phyloP scores from a whole-genome alignment of 1,140 invertebrate genomes.

The Lepidotrigona ventralis region DNA sequence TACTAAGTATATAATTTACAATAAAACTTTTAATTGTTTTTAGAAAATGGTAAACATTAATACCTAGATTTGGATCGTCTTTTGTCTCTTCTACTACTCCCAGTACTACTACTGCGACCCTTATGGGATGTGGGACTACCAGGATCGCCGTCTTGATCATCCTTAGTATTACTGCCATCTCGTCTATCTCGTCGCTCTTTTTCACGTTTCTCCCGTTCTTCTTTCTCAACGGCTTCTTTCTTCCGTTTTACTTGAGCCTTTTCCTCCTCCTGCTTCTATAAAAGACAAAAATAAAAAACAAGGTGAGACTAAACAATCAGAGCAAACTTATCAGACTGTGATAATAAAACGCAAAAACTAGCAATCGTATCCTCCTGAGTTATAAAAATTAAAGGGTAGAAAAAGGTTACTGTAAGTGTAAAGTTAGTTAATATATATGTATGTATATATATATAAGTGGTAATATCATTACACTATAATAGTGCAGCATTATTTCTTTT shows the following conservation, averaged over 20 bases:
- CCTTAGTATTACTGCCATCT: constrained; percentile 74
- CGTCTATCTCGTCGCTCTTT: constrained; percentile 73
- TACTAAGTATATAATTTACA: background rate
- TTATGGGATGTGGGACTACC: constrained; percentile 77
- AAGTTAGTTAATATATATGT: constrained; percentile 35
- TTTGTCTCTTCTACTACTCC: constrained; percentile 76
- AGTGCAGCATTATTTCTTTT: constrained; percentile 17
- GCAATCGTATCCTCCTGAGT: constrained; percentile 66
- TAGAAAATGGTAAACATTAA: background rate
- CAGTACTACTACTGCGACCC: constrained; percentile 70
- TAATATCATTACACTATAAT: constrained; percentile 31
- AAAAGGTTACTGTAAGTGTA: constrained; percentile 50
- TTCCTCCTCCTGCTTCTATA: constrained; percentile 85
- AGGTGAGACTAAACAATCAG: constrained; percentile 52
- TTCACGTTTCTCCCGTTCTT: constrained; percentile 78
- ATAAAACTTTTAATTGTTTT: background rate
- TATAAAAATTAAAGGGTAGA: constrained; percentile 45
- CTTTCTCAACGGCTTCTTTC: constrained; percentile 79
- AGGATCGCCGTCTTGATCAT: constrained; percentile 77
- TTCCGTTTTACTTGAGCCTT: constrained; percentile 82
- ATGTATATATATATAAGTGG: constrained; percentile 16
- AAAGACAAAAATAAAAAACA: constrained; percentile 73
- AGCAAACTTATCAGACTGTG: constrained; percentile 55
- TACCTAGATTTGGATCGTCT: constrained; percentile 80
- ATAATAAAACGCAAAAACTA: constrained; percentile 67